Conservation (phyloP, 2,888 invertebrate genomes). For the Chelonus formosanus region DNA sequence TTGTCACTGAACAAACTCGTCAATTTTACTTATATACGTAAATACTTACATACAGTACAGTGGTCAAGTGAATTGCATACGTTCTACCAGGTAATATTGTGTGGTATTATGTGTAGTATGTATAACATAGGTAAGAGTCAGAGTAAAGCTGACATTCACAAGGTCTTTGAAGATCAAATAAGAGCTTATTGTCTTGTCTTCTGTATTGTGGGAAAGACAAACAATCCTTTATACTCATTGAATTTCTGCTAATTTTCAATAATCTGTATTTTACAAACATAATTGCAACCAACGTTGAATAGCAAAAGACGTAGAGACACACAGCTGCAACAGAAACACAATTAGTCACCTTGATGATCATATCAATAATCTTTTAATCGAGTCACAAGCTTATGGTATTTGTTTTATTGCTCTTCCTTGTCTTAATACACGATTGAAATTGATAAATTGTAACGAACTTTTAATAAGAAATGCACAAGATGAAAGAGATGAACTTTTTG, state of each 20-base stretch:
- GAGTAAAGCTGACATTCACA: background rate
- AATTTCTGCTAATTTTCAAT: too few relatives aligned
- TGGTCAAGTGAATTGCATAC: too few relatives aligned
- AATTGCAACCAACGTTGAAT: too few relatives aligned
- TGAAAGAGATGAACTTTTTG: conserved; percentile 13
- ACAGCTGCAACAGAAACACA: too few relatives aligned
- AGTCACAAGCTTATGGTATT: background rate
- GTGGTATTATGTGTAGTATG: background rate
- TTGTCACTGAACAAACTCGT: background rate
- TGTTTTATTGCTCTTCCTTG: background rate
- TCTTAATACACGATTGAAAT: conserved; percentile 11
- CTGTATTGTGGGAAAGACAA: background rate
- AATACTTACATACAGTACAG: background rate
- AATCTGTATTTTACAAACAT: too few relatives aligned
- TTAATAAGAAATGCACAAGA: background rate
- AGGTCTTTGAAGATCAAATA: conserved; percentile 5
- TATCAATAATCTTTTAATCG: too few relatives aligned
- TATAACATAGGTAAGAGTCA: background rate
- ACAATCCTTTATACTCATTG: too few relatives aligned
- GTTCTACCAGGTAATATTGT: background rate
- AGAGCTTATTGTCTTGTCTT: background rate
- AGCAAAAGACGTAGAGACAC: too few relatives aligned
- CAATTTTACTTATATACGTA: conserved; percentile 4
- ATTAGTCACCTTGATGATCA: too few relatives aligned
- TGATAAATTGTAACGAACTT: conserved; percentile 10